Evolutionary conservation across 2,797 vertebrate genomes (phyloP).

Genomic region (Eulemur mongoz): DNA sequence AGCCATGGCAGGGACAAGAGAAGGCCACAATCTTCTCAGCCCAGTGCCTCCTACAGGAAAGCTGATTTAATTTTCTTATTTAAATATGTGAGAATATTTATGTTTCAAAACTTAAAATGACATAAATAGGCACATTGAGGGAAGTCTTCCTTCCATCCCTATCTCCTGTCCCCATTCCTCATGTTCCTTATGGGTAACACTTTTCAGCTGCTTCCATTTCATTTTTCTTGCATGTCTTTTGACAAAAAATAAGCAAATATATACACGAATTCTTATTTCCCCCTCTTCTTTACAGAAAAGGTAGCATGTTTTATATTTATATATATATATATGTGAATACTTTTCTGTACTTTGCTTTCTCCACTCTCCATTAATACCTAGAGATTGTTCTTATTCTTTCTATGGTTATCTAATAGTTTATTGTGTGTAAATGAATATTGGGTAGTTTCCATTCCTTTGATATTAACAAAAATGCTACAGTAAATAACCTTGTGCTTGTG

Average conservation of each 20-base stretch:
- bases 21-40: neutral
- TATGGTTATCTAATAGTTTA: neutral
- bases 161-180: neutral
- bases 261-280: neutral
- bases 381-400: neutral
- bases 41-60: neutral
- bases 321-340: too few relatives aligned
- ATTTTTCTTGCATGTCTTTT: neutral
- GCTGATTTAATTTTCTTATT: neutral
- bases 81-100: neutral
- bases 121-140: neutral
- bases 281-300: neutral
- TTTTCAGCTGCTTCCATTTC: neutral
- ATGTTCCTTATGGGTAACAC: too few relatives aligned
- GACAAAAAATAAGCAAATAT: neutral
- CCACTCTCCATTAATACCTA: neutral
- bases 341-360: neutral
- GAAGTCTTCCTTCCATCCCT: neutral
- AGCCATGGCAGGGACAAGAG: neutral
- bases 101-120: neutral
- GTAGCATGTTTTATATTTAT: too few relatives aligned
- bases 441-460: neutral
- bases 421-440: neutral
- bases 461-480: neutral
- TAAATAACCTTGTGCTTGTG: neutral